Conservation (phyloP, 92 coral and sea anemone genomes). For the Anthopleura xanthogrammica region DNA sequence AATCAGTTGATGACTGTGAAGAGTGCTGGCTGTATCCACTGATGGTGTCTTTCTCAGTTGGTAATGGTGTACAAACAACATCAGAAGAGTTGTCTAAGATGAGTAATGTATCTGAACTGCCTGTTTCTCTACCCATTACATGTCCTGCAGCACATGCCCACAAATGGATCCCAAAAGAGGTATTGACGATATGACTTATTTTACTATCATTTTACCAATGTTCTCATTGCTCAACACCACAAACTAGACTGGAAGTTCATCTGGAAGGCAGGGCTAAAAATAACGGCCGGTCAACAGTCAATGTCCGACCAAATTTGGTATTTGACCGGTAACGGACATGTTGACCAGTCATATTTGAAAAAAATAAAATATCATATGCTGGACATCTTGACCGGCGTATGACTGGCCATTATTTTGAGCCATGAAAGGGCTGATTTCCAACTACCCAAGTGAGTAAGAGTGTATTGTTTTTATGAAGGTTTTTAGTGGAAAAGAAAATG, state of each 20-base stretch:
- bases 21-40: constrained; percentile 66
- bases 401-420: no score
- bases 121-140: constrained; percentile 58
- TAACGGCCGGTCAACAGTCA: no score
- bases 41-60: constrained; percentile 46
- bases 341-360: no score
- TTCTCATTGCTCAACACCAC: no score
- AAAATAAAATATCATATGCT: no score
- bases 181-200: not conserved
- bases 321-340: no score
- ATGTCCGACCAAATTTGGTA: no score
- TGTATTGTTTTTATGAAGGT: not conserved
- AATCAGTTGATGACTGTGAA: constrained; percentile 50
- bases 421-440: no score
- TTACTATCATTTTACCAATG: no score
- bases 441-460: not conserved
- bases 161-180: constrained; percentile 74
- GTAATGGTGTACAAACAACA: not conserved
- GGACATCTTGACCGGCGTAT: no score
- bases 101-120: constrained; percentile 42
- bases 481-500: constrained; percentile 12
- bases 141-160: constrained; percentile 67
- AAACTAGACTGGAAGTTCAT: no score
- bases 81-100: not conserved
- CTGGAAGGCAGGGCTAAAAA: no score